Base-by-base conservation (phyloP, 1,140 invertebrate genomes). In the Lepidurus packardi region DNA sequence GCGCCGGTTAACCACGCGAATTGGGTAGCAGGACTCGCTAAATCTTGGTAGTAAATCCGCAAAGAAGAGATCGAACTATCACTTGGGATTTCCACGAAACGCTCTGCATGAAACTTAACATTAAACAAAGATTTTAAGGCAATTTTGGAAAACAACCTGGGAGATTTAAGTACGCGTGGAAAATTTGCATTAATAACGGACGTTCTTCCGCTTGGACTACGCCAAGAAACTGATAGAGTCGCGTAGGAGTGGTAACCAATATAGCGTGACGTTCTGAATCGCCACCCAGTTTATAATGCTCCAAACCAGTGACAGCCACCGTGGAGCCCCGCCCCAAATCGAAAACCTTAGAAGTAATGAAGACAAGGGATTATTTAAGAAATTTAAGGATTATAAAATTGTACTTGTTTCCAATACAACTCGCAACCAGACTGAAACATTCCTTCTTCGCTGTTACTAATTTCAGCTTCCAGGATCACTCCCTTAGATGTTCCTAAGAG, bases 401-500 rank as follows among this genome's bases (percentile, higher is more conserved):
- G 73, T 88, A 96, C 93, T 89, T 96, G 94, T 87, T 92, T 94
- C 87, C 92, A 92, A 86, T 95, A 94, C 81, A 92, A 90, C 83
- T 96, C 93, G 77, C 91, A 85, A 82, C 90, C 91, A 0, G 90
- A 90, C 80, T 89, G 89, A 84, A 93, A 94, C 83, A 94, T 92
- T 83, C 92, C 91, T 76, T 94, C 93, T 82, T 91, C 93, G 47
- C 92, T 91, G 34, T 90, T 86, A 43, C 89, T 89, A 73, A 98
- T 87, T 84, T 97, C 94, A 1, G 93, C 94, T 84, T 98, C 96
- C 85, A 96, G 91, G 81, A 98, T 92, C n/a, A 94, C 84, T 25
- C 95, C 96, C 84, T 92, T 93, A 16, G 92, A 93, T 0, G 95
- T 97, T 24, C 96, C 96, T 5, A 98, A 82, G 24, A 98, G 85